phyloP scores from a whole-genome alignment of 2,888 invertebrate species.

The Eupithecia inturbata region DNA sequence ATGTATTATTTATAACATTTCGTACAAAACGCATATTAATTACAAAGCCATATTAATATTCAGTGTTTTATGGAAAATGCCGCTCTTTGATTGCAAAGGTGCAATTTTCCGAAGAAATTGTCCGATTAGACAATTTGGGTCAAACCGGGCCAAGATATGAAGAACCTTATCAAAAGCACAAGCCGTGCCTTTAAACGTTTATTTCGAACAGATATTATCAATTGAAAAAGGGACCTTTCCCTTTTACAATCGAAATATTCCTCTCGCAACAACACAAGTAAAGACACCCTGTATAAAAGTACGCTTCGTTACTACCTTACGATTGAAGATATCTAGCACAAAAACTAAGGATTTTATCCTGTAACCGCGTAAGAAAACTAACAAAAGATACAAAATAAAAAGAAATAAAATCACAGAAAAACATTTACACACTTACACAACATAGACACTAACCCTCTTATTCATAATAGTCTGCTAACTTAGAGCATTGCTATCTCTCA shows the following conservation, averaged over 20 bases:
- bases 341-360: conserved; percentile 75
- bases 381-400: conserved; percentile 61
- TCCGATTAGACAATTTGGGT: conserved; percentile 35
- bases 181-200: not conserved
- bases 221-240: conserved; percentile 1
- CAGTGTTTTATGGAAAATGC: conserved; percentile 55
- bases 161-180: conserved; percentile 7
- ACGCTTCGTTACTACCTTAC: conserved; percentile 6
- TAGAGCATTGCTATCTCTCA: no score
- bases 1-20: conserved; percentile 37
- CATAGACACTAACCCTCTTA: conserved; percentile 58
- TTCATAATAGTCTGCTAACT: no score
- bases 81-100: conserved; percentile 67
- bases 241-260: conserved; percentile 35
- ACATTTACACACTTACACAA: conserved; percentile 67
- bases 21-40: conserved; percentile 58
- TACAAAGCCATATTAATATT: conserved; percentile 60
- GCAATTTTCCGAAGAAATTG: conserved; percentile 46
- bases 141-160: conserved; percentile 51
- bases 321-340: conserved; percentile 63
- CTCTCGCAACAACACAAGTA: conserved; percentile 19
- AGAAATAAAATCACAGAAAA: conserved; percentile 75
- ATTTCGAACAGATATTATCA: not conserved
- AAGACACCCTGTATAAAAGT: conserved; percentile 28
- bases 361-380: conserved; percentile 66